Evolutionary conservation across 2,113 vertebrate species (phyloP), one percentile per base, ranked within the genome.

Genomic region (Typhlomys cinereus): DNA sequence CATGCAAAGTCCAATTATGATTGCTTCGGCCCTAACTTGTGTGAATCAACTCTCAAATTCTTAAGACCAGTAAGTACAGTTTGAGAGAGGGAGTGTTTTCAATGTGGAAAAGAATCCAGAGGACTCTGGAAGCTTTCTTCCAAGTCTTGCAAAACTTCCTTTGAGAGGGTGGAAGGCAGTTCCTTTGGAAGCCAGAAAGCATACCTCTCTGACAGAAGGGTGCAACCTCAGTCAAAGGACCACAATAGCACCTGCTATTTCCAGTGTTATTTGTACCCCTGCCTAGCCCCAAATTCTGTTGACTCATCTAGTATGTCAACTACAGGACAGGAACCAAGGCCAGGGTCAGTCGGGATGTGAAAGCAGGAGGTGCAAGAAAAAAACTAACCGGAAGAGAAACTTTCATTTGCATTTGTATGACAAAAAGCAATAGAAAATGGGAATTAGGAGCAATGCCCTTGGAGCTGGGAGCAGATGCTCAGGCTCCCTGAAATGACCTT

Each of bases 51-150:
- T 88, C 71, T 89, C 73, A 95, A 70, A 79, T 91, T 94, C 64
- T 70, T 92, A 83, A 93, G 64, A 25, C 76, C 3, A 64, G 36
- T 79, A 74, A 90, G 29, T n/a, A 64, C 25, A 85, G 11, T 90
- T 95, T 81, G 17, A 25, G 41, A 14, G 41, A n/a, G 36, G 23
- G 27, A 23, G 18, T 66, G 44, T 15, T 79, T 95, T 74, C 4
- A 70, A 61, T 80, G 50, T 69, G 78, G 81, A 88, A 88, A 95
- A 94, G 59, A 85, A 93, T 92, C 44, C 85, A 91, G 50, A 81
- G 54, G 86, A 69, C 17, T 44, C 86, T 44, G 3, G 31, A 71
- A 89, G 46, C 15, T 85, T 88, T 82, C 66, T 21, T 44, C 86
- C 50, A 59, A 80, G 62, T 36, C 31, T 92, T 76, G 14, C 23